These are phyloP conservation scores for Acanthosoma haemorrhoidale DNA, from an alignment of 2,888 invertebrate species.

Conservation along the genomic window DNA sequence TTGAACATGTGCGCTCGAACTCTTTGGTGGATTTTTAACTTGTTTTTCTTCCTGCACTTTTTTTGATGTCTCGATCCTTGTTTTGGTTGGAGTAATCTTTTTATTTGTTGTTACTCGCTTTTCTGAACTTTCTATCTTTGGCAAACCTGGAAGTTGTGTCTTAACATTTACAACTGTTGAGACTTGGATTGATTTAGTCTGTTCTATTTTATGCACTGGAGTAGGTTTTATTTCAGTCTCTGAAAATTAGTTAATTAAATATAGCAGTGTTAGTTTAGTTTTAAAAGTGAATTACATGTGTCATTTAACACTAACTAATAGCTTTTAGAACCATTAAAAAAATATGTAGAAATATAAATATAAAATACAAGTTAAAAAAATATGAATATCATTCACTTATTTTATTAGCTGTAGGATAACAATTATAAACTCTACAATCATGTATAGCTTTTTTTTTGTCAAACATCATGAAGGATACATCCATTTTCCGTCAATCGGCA, in stretches of 20 bases:
- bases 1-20: background rate
- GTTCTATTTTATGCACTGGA: conserved; percentile 26
- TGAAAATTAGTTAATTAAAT: too few relatives aligned
- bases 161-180: conserved; percentile 26
- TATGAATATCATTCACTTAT: background rate
- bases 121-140: conserved; percentile 23
- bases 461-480: too few relatives aligned
- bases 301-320: background rate
- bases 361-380: too few relatives aligned
- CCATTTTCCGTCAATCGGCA: too few relatives aligned
- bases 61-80: conserved; percentile 9
- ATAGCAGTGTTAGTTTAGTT: too few relatives aligned
- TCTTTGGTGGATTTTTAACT: conserved; percentile 4
- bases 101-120: background rate
- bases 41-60: conserved; percentile 26
- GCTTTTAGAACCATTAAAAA: background rate
- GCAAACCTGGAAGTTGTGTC: conserved; percentile 10
- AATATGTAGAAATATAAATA: background rate
- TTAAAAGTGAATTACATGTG: background rate
- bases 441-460: too few relatives aligned
- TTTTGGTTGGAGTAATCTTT: conserved; percentile 10
- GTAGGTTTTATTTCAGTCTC: conserved; percentile 36
- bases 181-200: conserved; percentile 27
- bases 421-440: too few relatives aligned
- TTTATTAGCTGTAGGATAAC: background rate